Evolutionary conservation across 2,888 invertebrate genomes (phyloP), one percentile per base, ranked within the genome.

Genomic region (Pheosia tremula): DNA sequence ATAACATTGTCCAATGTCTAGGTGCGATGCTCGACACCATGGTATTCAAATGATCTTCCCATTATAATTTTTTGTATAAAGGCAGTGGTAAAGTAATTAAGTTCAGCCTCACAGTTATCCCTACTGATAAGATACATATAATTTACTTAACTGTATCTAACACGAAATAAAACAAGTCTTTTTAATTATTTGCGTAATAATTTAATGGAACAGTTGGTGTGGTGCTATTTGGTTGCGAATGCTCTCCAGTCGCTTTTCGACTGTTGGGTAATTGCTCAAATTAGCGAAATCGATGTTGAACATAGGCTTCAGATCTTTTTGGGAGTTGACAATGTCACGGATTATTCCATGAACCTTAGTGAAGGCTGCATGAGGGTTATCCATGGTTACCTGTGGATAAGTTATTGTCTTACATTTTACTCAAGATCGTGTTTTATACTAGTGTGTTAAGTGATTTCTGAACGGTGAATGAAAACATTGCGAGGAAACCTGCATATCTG

Each of bases 1-100:
- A 98, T 76, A 99, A 99, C 90, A 99, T 99, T 89, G 98, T 99
- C 62, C 99, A 99, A 94, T 98, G 98, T 93, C 95, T 99, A 84
- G 99, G 99, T 75, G 98, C 99, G 47, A 98, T 98, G 98, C 95
- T 99, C 59, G 98, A 99, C 88, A 93, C 93, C 53, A 92, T 94
- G 93, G 93, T 94, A 67, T 94, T 94, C 79, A 93, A 94, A 90
- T 94, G 89, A 93, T 89, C 80, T 68, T 75, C 58, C 62, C 66
- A 78, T 83, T 82, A 73, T 82, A 77, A 64, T 67, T 62, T 74
- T 79, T 78, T 75, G 77, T 69, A 73, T 70, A 84, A 84, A 88
- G 86, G 80, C 78, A 83, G 82, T 84, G 82, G 80, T 82, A 81
- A 82, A 81, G 80, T 82, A 81, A 82, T 81, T 79, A 77, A 81